Evolutionary conservation across 2,888 invertebrate genomes (phyloP), one percentile per base, ranked within the genome.

Genomic region (Saturnia japonica): DNA sequence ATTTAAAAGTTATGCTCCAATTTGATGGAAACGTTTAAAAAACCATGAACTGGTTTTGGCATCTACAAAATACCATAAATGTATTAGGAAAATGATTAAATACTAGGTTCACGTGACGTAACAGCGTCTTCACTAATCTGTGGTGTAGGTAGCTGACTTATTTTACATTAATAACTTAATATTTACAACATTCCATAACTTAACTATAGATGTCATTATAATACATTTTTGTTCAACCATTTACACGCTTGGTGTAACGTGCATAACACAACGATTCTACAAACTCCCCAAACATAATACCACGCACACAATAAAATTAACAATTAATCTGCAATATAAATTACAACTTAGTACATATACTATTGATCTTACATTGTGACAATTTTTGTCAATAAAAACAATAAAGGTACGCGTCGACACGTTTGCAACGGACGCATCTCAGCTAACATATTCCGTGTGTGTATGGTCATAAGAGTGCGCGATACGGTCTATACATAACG

Each of bases 301-400:
- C n/a, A 54, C n/a, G 22, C 25, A 14, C 25, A 60, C 25, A 60
- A 25, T 28, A 12, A 60, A 60, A 14, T 60, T 6, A 60, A 60
- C 57, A 60, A 12, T n/a, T n/a, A n/a, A 60, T 60, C 28, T 6
- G 14, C 1, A 60, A 25, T 25, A 60, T 14, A 25, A 60, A 28
- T 28, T 28, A 60, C 25, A 60, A 60, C 25, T 28, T 60, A 60
- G 28, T 60, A 60, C 25, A 14, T 28, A 60, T 6, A 60, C 57
- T 54, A 54, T 22, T 22, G 54, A 54, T 54, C n/a, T 60, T 60
- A 60, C 28, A 60, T 60, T 28, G 57, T 60, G 57, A 57, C 57
- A 25, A 57, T 57, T 25, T 57, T 25, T 25, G 25, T 57, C 57
- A 12, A 28, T 60, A 60, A 60, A 25, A 25, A 60, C 28, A 25